These are phyloP conservation scores for Anthophora plumipes DNA, from an alignment of 2,888 invertebrate genomes.

Conservation along the genomic window DNA sequence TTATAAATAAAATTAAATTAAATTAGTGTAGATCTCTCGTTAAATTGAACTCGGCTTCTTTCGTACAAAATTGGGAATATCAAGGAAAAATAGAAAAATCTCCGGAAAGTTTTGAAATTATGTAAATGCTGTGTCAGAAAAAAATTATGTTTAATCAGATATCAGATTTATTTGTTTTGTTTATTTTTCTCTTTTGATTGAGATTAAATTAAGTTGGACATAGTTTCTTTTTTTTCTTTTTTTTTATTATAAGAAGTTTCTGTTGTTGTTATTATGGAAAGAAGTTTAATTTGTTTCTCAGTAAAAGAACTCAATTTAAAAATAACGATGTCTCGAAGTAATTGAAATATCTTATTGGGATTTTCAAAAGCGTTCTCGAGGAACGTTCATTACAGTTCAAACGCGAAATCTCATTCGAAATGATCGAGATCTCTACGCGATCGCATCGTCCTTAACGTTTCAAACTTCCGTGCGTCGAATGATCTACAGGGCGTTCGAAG, in stretches of 20 bases:
- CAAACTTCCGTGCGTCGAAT: conserved; percentile 36
- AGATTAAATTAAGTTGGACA: too few relatives aligned
- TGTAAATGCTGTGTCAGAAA: too few relatives aligned
- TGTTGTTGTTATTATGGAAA: conserved; percentile 2
- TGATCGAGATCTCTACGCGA: conserved; percentile 23
- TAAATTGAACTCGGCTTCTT: too few relatives aligned
- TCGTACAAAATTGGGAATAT: too few relatives aligned
- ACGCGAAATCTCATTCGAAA: conserved; percentile 17
- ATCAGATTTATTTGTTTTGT: background rate
- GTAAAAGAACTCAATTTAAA: background rate
- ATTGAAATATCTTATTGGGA: conserved; percentile 31
- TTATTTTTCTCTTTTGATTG: too few relatives aligned
- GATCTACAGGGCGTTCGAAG: conserved; percentile 19
- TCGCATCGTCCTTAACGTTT: conserved; percentile 39
- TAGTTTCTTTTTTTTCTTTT: too few relatives aligned
- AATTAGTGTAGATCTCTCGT: too few relatives aligned
- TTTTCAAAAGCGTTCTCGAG: conserved; percentile 16
- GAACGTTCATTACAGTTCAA: conserved; percentile 26
- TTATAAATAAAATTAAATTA: too few relatives aligned
- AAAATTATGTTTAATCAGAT: too few relatives aligned
- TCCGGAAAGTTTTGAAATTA: too few relatives aligned
- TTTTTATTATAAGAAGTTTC: background rate
- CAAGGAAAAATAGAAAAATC: too few relatives aligned
- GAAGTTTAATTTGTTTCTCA: background rate
- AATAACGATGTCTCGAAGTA: background rate